phyloP scores from a whole-genome alignment of 2,888 invertebrate species.

The Phasia obesa region DNA sequence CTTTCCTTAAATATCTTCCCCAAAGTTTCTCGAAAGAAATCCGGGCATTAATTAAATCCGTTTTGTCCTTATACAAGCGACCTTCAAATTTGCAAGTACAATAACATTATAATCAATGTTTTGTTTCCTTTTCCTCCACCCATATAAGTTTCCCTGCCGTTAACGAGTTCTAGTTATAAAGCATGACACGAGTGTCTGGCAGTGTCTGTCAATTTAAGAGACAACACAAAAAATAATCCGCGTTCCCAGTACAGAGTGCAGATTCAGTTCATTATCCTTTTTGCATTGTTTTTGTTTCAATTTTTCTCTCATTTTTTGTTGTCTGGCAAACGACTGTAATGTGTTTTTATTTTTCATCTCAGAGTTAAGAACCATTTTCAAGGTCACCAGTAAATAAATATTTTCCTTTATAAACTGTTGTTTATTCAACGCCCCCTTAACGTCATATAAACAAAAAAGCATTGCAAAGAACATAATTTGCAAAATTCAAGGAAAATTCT shows the following conservation, averaged over 20 bases:
- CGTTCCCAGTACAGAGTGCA: background rate
- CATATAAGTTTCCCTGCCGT: background rate
- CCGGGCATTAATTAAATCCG: too few relatives aligned
- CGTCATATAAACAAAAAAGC: constrained; percentile 3
- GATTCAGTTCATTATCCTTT: constrained; percentile 39
- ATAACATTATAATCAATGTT: constrained; percentile 11
- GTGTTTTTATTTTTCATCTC: constrained; percentile 15
- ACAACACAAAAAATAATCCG: background rate
- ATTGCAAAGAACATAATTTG: background rate
- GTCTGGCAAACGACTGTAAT: constrained; percentile 21
- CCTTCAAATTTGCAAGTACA: constrained; percentile 24
- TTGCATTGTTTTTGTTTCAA: background rate
- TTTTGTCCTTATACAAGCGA: background rate
- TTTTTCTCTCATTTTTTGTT: constrained; percentile 14
- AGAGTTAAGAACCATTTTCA: constrained; percentile 26
- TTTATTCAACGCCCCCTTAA: constrained; percentile 42
- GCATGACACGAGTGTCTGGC: constrained; percentile 2
- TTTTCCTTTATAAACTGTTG: constrained; percentile 2
- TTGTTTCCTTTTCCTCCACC: constrained; percentile 10
- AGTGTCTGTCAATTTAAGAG: background rate
- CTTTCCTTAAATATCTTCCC: background rate
- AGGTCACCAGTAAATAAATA: constrained; percentile 44
- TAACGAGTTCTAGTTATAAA: too few relatives aligned
- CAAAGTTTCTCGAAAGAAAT: too few relatives aligned
- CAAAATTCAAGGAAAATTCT: constrained; percentile 18